These are phyloP conservation scores for Drosophila mojavensis DNA, from an alignment of 1,140 invertebrate genomes.

Conservation along the genomic window DNA sequence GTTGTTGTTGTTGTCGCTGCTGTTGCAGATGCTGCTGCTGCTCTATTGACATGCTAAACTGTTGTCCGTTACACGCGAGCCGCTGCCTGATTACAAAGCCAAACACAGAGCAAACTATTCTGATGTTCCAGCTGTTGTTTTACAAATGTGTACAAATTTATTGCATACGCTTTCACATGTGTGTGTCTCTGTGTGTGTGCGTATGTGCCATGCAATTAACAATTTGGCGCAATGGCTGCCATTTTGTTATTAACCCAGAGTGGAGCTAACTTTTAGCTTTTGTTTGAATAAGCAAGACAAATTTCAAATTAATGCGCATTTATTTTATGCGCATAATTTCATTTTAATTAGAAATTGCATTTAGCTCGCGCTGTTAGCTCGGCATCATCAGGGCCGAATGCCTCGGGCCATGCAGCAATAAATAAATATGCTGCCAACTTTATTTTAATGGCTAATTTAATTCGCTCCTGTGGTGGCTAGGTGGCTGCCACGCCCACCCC, in stretches of 20 bases:
- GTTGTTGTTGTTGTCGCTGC: constrained; percentile 32
- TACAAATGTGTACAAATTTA: constrained; percentile 74
- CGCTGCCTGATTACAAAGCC: constrained; percentile 32
- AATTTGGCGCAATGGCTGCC: constrained; percentile 65
- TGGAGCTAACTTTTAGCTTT: not conserved
- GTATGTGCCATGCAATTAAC: constrained; percentile 70
- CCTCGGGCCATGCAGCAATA: constrained; percentile 65
- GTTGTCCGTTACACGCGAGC: constrained; percentile 38
- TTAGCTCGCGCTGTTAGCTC: constrained; percentile 16
- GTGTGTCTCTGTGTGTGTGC: not conserved
- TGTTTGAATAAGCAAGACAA: constrained; percentile 40
- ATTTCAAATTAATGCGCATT: constrained; percentile 65
- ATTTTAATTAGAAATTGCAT: constrained; percentile 71
- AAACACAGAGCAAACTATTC: constrained; percentile 20
- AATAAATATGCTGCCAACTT: constrained; percentile 64
- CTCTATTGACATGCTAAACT: constrained; percentile 57
- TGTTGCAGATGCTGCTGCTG: constrained; percentile 20
- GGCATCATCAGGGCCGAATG: constrained; percentile 20
- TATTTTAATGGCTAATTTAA: constrained; percentile 77
- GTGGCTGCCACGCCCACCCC: not conserved
- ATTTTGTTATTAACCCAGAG: constrained; percentile 54
- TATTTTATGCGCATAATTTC: constrained; percentile 72
- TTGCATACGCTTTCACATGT: constrained; percentile 40
- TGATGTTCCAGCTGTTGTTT: constrained; percentile 21
- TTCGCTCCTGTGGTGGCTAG: constrained; percentile 31